Evolutionary conservation across 1,140 invertebrate species (phyloP).

Genomic region (Brachionus asplanchnoidis): DNA sequence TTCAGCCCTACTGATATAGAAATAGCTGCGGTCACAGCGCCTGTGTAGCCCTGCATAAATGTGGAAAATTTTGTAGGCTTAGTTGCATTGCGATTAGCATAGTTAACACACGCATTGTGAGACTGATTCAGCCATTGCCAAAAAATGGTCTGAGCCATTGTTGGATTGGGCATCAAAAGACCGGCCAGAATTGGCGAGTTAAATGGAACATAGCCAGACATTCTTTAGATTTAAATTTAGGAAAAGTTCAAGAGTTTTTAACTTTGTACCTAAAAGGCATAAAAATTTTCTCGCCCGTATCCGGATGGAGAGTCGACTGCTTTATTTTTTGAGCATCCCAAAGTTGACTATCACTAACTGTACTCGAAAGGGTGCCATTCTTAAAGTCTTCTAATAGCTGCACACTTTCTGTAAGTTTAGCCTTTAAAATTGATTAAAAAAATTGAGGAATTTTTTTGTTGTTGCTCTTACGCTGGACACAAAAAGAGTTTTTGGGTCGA

Average conservation of each 20-base stretch:
- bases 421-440: conserved; percentile 46
- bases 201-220: conserved; percentile 60
- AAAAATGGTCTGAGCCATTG: conserved; percentile 54
- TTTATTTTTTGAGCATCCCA: conserved; percentile 61
- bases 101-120: conserved; percentile 61
- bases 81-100: conserved; percentile 59
- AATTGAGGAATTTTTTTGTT: too few relatives aligned
- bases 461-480: neutral
- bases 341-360: conserved; percentile 53
- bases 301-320: conserved; percentile 60
- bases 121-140: conserved; percentile 62
- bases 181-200: conserved; percentile 59
- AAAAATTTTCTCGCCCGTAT: conserved; percentile 59
- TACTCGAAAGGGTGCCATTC: conserved; percentile 46
- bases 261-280: conserved; percentile 56
- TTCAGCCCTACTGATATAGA: conserved; percentile 57
- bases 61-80: conserved; percentile 57
- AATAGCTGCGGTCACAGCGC: conserved; percentile 56
- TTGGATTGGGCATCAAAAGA: conserved; percentile 59
- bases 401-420: conserved; percentile 51
- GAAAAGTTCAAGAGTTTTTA: neutral
- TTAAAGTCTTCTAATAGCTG: conserved; percentile 54
- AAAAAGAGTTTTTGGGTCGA: conserved; percentile 57
- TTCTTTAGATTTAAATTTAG: conserved; percentile 2
- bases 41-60: conserved; percentile 58